A percentile compares a stretch with the other conserved stretches of the same genome.
Evolutionary conservation across 2,797 vertebrate genomes (phyloP).

Genomic region (Babyrousa celebensis): DNA sequence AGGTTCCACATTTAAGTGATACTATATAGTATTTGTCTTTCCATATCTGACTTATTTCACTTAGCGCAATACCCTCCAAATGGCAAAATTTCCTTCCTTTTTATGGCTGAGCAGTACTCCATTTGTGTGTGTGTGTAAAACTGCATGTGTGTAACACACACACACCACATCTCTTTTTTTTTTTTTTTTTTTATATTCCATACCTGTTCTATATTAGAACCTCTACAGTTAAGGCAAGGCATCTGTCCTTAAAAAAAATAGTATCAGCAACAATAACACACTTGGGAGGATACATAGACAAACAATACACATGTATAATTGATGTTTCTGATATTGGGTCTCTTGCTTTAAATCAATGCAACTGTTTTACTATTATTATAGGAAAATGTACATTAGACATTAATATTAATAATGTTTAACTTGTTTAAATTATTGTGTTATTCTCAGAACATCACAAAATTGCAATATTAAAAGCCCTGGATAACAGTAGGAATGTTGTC

Average conservation of each 20-base stretch:
- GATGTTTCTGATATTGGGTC: background rate
- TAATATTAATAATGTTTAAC: background rate
- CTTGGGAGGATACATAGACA: rapidly evolving
- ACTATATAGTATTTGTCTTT: too few relatives aligned
- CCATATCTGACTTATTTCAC: too few relatives aligned
- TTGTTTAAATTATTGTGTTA: background rate
- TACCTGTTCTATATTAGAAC: background rate
- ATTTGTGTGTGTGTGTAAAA: too few relatives aligned
- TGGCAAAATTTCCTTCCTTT: too few relatives aligned
- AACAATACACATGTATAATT: background rate
- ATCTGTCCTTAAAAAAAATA: background rate
- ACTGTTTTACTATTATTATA: conserved; percentile 16
- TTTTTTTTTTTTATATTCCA: background rate
- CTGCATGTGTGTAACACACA: too few relatives aligned
- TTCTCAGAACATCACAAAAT: background rate
- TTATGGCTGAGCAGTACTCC: too few relatives aligned
- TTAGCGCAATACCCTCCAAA: too few relatives aligned
- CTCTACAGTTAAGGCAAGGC: background rate
- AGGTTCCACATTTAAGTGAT: background rate
- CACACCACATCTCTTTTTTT: too few relatives aligned
- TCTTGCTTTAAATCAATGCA: background rate
- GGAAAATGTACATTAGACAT: background rate
- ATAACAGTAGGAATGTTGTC: background rate
- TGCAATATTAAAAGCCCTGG: background rate
- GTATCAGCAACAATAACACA: background rate